Percentiles rank a stretch among this genome's conserved stretches.
Conservation (phyloP, 2,113 vertebrate species). For the Trichomycterus rosablanca region DNA sequence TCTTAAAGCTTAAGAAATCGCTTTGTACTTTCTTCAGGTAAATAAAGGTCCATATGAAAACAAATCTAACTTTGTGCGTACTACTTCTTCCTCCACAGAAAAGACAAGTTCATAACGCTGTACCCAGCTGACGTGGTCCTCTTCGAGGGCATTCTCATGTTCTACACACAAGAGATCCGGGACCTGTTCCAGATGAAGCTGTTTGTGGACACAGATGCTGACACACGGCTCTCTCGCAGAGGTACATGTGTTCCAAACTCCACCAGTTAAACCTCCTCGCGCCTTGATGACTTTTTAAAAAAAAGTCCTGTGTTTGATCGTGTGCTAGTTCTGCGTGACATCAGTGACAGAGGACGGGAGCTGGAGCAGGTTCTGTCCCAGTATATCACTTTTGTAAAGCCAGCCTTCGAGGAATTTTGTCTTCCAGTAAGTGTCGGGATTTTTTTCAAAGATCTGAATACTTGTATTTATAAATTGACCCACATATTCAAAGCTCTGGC, state of each 20-base stretch:
- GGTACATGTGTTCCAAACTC: conserved; percentile 61
- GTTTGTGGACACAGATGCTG: conserved; percentile 92
- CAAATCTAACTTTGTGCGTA: too few relatives aligned
- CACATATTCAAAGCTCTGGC: background rate
- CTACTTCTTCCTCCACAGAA: conserved; percentile 73
- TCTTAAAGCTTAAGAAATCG: too few relatives aligned
- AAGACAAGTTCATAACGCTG: conserved; percentile 87
- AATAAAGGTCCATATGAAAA: too few relatives aligned
- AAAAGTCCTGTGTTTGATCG: background rate
- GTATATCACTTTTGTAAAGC: conserved; percentile 96
- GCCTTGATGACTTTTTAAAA: background rate
- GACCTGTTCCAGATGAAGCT: conserved; percentile 98
- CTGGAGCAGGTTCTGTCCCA: conserved; percentile 90
- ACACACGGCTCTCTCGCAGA: conserved; percentile 92
- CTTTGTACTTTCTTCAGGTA: too few relatives aligned
- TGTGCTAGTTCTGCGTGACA: conserved; percentile 84
- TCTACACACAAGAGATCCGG: conserved; percentile 92
- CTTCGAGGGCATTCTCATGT: conserved; percentile 94
- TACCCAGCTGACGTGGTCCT: conserved; percentile 95
- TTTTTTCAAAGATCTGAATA: background rate
- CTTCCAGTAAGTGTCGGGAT: conserved; percentile 79
- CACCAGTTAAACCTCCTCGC: too few relatives aligned
- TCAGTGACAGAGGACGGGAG: conserved; percentile 85
- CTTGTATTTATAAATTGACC: background rate
- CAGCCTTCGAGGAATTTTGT: conserved; percentile 97